A percentile compares a stretch with the other conserved stretches of the same genome.
phyloP scores from a whole-genome alignment of 2,797 vertebrate species.

The Galaxias olidus region DNA sequence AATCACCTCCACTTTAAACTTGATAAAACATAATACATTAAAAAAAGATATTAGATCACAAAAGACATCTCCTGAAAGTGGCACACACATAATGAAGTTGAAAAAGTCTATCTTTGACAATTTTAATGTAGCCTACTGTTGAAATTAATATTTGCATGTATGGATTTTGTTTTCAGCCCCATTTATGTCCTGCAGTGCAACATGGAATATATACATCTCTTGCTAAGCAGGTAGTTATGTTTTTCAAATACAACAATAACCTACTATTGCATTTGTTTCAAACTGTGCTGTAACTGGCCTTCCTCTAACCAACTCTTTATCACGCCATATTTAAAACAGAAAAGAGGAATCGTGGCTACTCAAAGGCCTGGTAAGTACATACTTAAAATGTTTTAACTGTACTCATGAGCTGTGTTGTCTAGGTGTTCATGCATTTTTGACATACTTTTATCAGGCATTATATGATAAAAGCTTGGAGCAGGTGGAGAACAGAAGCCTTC shows the following conservation, averaged over 20 bases:
- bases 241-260: not conserved
- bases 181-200: slow-evolving; percentile 88
- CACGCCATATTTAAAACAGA: slow-evolving; percentile 66
- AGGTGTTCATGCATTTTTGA: not conserved
- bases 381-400: not conserved
- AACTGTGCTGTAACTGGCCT: not conserved
- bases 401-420: not conserved
- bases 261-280: not conserved
- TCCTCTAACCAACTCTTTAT: not conserved
- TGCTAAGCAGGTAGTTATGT: slow-evolving; percentile 84
- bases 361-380: slow-evolving; percentile 90
- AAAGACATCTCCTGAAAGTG: not conserved
- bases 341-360: slow-evolving; percentile 88
- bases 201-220: slow-evolving; percentile 82
- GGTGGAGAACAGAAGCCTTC: slow-evolving; percentile 80
- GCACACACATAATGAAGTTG: not conserved
- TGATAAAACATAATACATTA: no score
- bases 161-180: slow-evolving; percentile 79
- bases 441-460: slow-evolving; percentile 74
- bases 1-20: no score
- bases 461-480: slow-evolving; percentile 80
- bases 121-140: slow-evolving; percentile 4
- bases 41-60: not conserved
- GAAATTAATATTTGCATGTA: not conserved
- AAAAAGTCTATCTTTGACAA: not conserved